Evolutionary conservation across 2,797 vertebrate genomes (phyloP).

Genomic region (Takifugu ocellatus): DNA sequence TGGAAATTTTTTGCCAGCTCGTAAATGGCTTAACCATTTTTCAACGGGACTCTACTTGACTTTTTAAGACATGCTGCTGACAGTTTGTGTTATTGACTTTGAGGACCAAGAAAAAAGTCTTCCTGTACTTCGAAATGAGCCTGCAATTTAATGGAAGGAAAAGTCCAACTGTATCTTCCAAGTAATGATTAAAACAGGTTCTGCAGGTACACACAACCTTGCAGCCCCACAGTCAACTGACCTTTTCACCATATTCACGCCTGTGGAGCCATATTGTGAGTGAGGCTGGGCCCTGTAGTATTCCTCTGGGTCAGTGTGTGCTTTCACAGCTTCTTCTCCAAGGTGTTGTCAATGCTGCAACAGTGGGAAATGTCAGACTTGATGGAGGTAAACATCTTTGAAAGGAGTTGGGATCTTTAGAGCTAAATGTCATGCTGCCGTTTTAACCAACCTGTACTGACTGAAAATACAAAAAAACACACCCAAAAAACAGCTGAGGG

Average conservation of each 20-base stretch:
- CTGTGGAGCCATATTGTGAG: neutral
- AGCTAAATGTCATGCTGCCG: slow-evolving; percentile 17
- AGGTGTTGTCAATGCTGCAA: neutral
- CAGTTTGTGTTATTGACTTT: no score
- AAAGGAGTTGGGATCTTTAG: slow-evolving; percentile 1
- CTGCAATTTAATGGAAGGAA: no score
- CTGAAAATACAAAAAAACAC: neutral
- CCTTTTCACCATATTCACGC: slow-evolving; percentile 10
- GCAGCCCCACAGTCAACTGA: slow-evolving; percentile 6
- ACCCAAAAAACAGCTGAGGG: no score
- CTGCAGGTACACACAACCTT: neutral
- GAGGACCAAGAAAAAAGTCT: no score
- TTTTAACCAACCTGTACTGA: neutral
- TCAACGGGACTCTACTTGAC: no score
- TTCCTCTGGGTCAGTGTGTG: slow-evolving; percentile 6
- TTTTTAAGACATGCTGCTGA: no score
- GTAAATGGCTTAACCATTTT: no score
- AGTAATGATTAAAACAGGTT: neutral
- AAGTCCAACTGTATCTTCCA: no score
- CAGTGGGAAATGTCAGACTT: slow-evolving; percentile 26
- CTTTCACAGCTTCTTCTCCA: slow-evolving; percentile 5
- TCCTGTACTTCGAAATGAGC: no score
- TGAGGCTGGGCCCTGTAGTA: neutral
- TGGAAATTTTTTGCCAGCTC: no score
- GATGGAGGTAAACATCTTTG: slow-evolving; percentile 2